Evolutionary conservation across 2,113 vertebrate species (phyloP).

Genomic region (Callionymus lyra): DNA sequence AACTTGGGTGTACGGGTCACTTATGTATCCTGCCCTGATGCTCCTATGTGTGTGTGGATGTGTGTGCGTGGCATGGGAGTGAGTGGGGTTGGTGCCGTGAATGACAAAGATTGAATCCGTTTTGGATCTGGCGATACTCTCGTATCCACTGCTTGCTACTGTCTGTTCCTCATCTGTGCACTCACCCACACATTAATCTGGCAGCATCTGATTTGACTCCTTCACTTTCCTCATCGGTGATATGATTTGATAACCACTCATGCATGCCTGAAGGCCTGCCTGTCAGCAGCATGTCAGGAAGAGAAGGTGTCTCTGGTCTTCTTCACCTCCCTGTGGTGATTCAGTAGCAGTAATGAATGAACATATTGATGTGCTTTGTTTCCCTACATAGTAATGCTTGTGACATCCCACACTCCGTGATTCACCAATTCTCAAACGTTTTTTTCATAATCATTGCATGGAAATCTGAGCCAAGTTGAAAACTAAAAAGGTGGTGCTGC

Average conservation of each 20-base stretch:
- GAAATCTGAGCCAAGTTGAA: conserved; percentile 11
- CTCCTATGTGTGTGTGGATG: conserved; percentile 28
- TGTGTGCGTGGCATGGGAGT: conserved; percentile 13
- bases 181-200: conserved; percentile 39
- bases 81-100: conserved; percentile 37
- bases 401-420: conserved; percentile 26
- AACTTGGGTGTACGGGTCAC: conserved; percentile 57
- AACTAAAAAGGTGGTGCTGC: too few species aligned
- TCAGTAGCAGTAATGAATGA: conserved; percentile 26
- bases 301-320: conserved; percentile 22
- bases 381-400: conserved; percentile 22
- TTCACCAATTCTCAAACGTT: conserved; percentile 11
- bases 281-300: conserved; percentile 48
- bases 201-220: conserved; percentile 26
- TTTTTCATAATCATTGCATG: conserved; percentile 39
- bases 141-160: conserved; percentile 55
- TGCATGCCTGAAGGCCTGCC: conserved; percentile 52
- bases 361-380: conserved; percentile 31
- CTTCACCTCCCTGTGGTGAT: conserved; percentile 19
- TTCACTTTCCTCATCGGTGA: background rate
- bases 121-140: conserved; percentile 40
- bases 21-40: conserved; percentile 51
- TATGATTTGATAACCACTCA: conserved; percentile 19
- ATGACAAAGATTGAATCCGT: conserved; percentile 33
- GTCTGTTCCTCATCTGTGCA: conserved; percentile 40